Base-by-base conservation (phyloP, 2,888 invertebrate species). In the Perdita meconis region DNA sequence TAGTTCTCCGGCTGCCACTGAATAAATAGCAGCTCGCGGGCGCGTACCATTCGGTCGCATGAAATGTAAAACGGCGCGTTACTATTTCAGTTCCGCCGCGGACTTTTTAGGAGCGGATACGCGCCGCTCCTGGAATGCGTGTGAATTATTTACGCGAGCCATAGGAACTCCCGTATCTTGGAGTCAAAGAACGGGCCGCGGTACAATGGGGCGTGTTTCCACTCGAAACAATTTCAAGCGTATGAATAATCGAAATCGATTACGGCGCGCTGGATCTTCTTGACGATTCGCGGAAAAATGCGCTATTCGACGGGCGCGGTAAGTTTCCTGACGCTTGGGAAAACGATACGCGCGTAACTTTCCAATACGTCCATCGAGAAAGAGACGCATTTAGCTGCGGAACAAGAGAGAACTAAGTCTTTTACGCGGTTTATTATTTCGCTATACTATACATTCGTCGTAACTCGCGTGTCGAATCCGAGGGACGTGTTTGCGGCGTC, bases 11-110 rank as follows among this genome's bases (percentile, higher is more conserved):
- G 26, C 70, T 26, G 69, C 34, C 68, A 56, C 50, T 74, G 81
- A 83, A 83, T 83, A 83, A 83, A 78, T 63, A 71, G 69, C 24
- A 30, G 26, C 51, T 22, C 42, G 53, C 13, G 36, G 57, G 38
- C 38, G 34, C 55, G 68, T 56, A n/a, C n/a, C 70, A 65, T 64
- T 81, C 76, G 59, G 77, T 77, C 77, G 70, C 80, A 65, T 57
- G 67, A 82, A 79, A 84, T 78, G 85, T 76, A 78, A 84, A 80
- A 71, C 78, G 65, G 38, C 22, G 67, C 78, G 61, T 84, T 82
- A 84, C 80, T 78, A 74, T 82, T 82, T 80, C 70, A 84, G 55
- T 51, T 36, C 56, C 13, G n/a, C 50, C 56, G 63, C 61, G 70
- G 47, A 73, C 69, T 82, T 76, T 75, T 69, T 22, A 36, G 47